Evolutionary conservation across 2,113 vertebrate genomes (phyloP).

Genomic region (Empidonax traillii): DNA sequence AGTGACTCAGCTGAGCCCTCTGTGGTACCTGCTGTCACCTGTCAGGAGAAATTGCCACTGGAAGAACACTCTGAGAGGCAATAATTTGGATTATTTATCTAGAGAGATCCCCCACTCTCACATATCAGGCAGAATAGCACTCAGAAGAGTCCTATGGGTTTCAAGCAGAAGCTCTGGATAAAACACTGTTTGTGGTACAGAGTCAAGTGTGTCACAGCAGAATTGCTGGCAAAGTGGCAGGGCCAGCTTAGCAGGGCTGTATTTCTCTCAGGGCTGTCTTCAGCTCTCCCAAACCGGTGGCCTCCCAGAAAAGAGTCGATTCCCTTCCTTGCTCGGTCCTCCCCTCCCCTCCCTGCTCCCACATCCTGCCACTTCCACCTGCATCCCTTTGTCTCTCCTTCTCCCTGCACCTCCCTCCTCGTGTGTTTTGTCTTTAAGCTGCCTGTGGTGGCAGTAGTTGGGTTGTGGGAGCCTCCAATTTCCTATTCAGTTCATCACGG

Average conservation of each 20-base stretch:
- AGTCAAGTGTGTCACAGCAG: not conserved
- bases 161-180: not conserved
- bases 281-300: not conserved
- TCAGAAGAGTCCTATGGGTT: not conserved
- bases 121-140: not conserved
- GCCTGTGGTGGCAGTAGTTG: not conserved
- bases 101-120: not conserved
- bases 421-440: not conserved
- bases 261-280: not conserved
- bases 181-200: not conserved
- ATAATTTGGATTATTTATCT: not conserved
- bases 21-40: not conserved
- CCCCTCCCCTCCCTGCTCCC: not conserved
- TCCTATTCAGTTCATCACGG: slow-evolving; percentile 54
- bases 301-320: not conserved
- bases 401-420: not conserved
- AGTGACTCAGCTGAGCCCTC: not conserved
- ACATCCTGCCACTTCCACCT: not conserved
- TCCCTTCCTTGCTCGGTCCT: not conserved
- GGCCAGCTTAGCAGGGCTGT: not conserved
- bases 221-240: not conserved
- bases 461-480: slow-evolving; percentile 59
- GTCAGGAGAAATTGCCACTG: not conserved
- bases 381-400: not conserved
- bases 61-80: not conserved